These are phyloP conservation scores for Oreonectes daqikongensis DNA, from an alignment of 2,797 vertebrate genomes.

Conservation along the genomic window DNA sequence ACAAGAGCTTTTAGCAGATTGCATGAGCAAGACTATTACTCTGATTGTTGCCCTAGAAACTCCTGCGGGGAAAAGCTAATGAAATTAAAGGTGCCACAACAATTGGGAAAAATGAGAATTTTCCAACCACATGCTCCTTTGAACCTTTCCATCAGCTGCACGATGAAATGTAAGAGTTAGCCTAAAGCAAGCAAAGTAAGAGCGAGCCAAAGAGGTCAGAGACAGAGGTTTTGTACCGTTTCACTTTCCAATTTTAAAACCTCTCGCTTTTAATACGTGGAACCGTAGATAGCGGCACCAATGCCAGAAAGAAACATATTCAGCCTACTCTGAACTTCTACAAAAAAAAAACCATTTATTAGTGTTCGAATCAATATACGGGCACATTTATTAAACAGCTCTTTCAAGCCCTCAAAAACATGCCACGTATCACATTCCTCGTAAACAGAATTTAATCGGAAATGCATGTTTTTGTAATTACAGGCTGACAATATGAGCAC, in stretches of 20 bases:
- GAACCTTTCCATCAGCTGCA: slow-evolving; percentile 52
- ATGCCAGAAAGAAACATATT: slow-evolving; percentile 10
- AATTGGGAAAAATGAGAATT: slow-evolving; percentile 63
- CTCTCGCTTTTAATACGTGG: slow-evolving; percentile 9
- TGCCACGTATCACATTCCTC: neutral
- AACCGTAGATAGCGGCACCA: slow-evolving; percentile 9
- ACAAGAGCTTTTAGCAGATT: slow-evolving; percentile 80
- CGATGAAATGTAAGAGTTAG: slow-evolving; percentile 52
- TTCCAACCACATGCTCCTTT: slow-evolving; percentile 61
- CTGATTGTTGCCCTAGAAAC: slow-evolving; percentile 78
- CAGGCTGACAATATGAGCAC: slow-evolving; percentile 22
- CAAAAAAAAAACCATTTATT: neutral
- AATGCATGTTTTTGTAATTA: slow-evolving; percentile 39
- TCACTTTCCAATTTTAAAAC: slow-evolving; percentile 28
- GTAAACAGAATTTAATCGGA: slow-evolving; percentile 14
- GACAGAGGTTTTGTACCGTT: slow-evolving; percentile 25
- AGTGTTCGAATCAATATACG: slow-evolving; percentile 7
- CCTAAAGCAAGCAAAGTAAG: slow-evolving; percentile 43
- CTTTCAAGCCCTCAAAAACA: neutral
- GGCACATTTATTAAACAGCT: neutral
- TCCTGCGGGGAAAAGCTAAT: slow-evolving; percentile 63
- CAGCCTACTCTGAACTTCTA: slow-evolving; percentile 1
- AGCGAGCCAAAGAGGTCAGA: slow-evolving; percentile 36
- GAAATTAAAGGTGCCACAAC: slow-evolving; percentile 71
- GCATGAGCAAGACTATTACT: slow-evolving; percentile 77